phyloP scores from a whole-genome alignment of 2,113 vertebrate species.

The Dipodomys spectabilis region DNA sequence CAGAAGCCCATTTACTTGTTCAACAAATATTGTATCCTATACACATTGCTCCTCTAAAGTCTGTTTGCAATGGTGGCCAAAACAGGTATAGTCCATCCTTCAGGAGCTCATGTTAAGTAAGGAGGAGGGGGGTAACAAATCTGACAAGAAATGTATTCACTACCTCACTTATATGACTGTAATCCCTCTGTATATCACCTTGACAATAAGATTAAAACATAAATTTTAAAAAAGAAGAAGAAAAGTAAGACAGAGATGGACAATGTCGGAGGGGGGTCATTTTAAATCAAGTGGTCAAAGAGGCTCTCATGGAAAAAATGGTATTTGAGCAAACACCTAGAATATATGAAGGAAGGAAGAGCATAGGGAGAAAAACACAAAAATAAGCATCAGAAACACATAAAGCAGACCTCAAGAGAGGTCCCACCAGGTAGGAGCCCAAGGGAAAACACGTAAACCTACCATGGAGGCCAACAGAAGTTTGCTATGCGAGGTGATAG shows the following conservation, averaged over 20 bases:
- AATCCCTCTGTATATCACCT: too few species aligned
- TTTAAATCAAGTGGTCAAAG: background rate
- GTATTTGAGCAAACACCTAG: background rate
- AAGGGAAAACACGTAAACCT: background rate
- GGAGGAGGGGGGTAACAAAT: background rate
- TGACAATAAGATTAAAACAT: too few species aligned
- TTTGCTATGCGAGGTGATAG: background rate
- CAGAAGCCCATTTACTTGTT: background rate
- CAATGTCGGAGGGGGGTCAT: background rate
- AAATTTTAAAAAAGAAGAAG: background rate
- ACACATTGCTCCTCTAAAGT: background rate
- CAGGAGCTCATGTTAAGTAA: background rate
- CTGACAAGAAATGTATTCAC: too few species aligned
- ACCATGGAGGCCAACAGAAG: background rate
- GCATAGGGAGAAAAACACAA: background rate
- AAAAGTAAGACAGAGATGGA: background rate
- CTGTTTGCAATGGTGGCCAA: background rate
- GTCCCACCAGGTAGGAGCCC: background rate
- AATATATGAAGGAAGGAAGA: background rate
- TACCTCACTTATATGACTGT: too few species aligned
- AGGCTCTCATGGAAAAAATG: conserved; percentile 16
- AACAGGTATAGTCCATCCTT: background rate
- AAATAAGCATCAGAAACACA: background rate
- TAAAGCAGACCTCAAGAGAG: background rate
- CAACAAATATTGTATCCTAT: conserved; percentile 12